These are phyloP conservation scores for Pyrgus malvae DNA, from an alignment of 2,888 invertebrate species.

Conservation along the genomic window DNA sequence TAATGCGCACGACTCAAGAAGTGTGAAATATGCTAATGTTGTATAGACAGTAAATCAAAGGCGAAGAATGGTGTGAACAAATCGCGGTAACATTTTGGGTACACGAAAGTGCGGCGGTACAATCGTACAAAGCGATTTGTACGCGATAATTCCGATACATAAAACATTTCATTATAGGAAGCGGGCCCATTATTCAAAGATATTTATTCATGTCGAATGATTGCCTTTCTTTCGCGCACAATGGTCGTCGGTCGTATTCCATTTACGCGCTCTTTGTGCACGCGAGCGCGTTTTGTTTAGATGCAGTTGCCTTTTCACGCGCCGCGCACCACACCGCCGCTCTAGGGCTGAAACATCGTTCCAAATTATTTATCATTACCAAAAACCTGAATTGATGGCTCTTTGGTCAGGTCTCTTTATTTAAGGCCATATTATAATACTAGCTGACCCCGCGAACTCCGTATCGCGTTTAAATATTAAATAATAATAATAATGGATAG, in stretches of 20 bases:
- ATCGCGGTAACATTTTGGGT: conserved; percentile 37
- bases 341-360: conserved; percentile 3
- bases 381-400: too few species aligned
- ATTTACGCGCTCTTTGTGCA: conserved; percentile 73
- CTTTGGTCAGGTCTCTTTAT: too few species aligned
- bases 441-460: too few species aligned
- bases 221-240: conserved; percentile 81
- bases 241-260: conserved; percentile 73
- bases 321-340: conserved; percentile 39
- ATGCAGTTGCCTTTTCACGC: conserved; percentile 57
- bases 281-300: conserved; percentile 69
- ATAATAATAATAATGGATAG: too few species aligned
- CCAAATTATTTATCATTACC: too few species aligned
- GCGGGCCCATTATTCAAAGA: conserved; percentile 77
- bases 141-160: conserved; percentile 73
- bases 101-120: conserved; percentile 31
- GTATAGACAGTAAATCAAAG: conserved; percentile 34
- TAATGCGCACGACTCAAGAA: conserved; percentile 25
- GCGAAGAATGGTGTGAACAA: conserved; percentile 34
- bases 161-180: conserved; percentile 78
- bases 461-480: too few species aligned
- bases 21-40: conserved; percentile 28
- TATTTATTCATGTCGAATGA: conserved; percentile 82
- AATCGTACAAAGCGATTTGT: conserved; percentile 62
- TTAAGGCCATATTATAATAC: too few species aligned